Percentiles rank a stretch among this genome's conserved stretches.
phyloP scores from a whole-genome alignment of 2,797 vertebrate genomes.

The Peromyscus melanophrys region DNA sequence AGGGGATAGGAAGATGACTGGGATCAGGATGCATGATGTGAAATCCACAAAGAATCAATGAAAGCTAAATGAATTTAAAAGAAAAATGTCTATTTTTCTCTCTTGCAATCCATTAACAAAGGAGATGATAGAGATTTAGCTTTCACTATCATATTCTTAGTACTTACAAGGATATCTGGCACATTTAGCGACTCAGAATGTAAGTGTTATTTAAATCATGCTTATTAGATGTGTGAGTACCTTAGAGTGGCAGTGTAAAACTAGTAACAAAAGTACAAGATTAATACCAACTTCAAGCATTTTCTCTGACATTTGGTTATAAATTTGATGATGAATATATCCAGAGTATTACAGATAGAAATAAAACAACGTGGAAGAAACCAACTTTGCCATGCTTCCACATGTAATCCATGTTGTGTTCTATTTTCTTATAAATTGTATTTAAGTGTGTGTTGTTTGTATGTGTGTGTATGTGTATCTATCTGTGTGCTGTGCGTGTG shows the following conservation, averaged over 20 bases:
- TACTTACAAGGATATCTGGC: neutral
- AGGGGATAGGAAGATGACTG: neutral
- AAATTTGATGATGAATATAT: neutral
- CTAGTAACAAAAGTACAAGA: neutral
- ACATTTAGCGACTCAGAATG: neutral
- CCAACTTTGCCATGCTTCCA: neutral
- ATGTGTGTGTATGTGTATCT: neutral
- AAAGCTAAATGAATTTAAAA: neutral
- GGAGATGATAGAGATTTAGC: neutral
- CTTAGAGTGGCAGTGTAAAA: neutral
- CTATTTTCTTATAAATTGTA: neutral
- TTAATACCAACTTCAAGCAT: neutral
- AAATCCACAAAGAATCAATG: neutral
- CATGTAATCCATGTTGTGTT: neutral
- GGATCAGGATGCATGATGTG: neutral
- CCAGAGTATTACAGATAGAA: neutral
- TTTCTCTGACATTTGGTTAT: neutral
- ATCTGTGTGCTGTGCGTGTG: neutral
- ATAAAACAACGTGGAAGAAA: neutral
- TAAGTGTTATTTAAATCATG: neutral
- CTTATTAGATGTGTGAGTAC: neutral
- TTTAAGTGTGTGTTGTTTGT: neutral
- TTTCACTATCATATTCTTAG: neutral
- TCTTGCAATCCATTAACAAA: neutral
- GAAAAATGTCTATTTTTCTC: neutral